phyloP scores from a whole-genome alignment of 2,113 vertebrate genomes.

The Vulpes lagopus region DNA sequence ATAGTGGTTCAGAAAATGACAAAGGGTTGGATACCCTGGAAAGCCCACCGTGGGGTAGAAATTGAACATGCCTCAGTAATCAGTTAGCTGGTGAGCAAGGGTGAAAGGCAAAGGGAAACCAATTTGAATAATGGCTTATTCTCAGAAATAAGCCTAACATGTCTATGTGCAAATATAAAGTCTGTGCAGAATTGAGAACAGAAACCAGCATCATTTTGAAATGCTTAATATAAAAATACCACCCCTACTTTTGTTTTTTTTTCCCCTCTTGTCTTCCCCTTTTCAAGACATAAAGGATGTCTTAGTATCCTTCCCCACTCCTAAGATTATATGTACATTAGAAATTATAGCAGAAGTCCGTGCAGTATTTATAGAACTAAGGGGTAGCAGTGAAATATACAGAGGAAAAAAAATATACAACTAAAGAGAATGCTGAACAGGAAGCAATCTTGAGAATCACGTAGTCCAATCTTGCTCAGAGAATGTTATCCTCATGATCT shows the following conservation, averaged over 20 bases:
- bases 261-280: background rate
- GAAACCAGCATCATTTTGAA: background rate
- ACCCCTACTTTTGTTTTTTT: background rate
- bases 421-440: background rate
- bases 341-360: conserved; percentile 5
- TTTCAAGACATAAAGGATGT: background rate
- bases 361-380: background rate
- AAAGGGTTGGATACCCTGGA: background rate
- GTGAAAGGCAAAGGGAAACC: background rate
- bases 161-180: background rate
- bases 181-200: background rate
- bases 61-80: background rate
- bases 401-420: background rate
- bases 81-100: background rate
- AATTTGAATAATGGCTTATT: background rate
- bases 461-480: background rate
- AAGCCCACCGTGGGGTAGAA: background rate
- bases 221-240: background rate
- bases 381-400: background rate
- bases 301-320: background rate
- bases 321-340: background rate
- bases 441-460: background rate
- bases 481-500: conserved; percentile 61
- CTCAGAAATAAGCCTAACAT: background rate
- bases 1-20: background rate